phyloP scores from a whole-genome alignment of 2,113 vertebrate species.

The Vulpes lagopus region DNA sequence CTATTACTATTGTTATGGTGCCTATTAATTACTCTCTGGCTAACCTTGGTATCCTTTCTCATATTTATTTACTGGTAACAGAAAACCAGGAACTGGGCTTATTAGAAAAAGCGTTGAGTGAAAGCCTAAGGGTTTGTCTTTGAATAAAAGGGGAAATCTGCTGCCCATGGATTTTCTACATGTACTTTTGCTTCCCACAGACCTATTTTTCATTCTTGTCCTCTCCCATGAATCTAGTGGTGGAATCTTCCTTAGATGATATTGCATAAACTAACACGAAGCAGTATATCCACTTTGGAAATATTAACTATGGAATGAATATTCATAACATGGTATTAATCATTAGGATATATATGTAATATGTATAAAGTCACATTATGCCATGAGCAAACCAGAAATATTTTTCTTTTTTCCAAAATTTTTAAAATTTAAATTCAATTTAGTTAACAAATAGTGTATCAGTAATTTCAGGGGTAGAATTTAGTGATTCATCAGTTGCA shows the following conservation, averaged over 20 bases:
- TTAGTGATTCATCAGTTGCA: background rate
- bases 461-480: background rate
- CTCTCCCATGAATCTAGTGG: background rate
- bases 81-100: background rate
- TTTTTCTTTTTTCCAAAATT: background rate
- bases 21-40: background rate
- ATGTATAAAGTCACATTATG: background rate
- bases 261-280: background rate
- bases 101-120: background rate
- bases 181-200: background rate
- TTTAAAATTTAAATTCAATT: background rate
- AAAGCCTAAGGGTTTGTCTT: background rate
- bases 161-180: background rate
- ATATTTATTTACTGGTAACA: background rate
- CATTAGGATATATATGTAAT: background rate
- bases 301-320: background rate
- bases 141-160: background rate
- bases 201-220: background rate
- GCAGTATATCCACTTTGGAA: background rate
- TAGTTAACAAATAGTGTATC: background rate
- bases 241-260: background rate
- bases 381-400: background rate
- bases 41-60: background rate
- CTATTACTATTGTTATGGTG: background rate
- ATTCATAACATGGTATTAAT: background rate